Base-by-base conservation (phyloP, 1,140 invertebrate species). In the Psilanteris sp. region DNA sequence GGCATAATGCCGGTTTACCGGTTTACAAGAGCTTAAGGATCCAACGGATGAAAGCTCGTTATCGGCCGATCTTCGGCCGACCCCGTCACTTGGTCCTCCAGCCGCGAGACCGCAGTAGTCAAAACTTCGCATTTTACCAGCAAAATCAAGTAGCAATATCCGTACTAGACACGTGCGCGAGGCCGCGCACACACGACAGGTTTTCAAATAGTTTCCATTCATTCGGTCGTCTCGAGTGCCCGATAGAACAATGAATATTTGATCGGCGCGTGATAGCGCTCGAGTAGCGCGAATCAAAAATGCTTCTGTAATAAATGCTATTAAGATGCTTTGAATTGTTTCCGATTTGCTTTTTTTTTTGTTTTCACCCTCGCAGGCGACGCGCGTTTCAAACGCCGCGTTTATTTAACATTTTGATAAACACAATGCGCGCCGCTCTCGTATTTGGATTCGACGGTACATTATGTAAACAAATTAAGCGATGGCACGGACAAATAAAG, bases 61-160 rank as follows among this genome's bases (percentile, higher is more conserved):
- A 59, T 66, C 43, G 29, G 20, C 15, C 11, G 22, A 61, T 44
- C 29, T 18, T 37, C 18, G 4, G 20, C 6, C 31, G 11, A 43
- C 16, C 24, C 48, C 20, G 18, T 61, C n/a, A n/a, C n/a, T n/a
- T n/a, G 31, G 32, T 54, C 18, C 26, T 61, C 24, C 13, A 61
- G 48, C 22, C 11, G 20, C 32, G 8, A 8, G 14, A 50, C 57
- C 32, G 66, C 62, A 70, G 52, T 77, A 34, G 54, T 72, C 46
- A 37, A 50, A 72, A 62, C 48, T 62, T 11, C 7, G 48, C 31
- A 68, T 77, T 77, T 72, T 62, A 67, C 48, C 39, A 77, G 59
- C 44, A 72, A 78, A 79, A 81, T 82, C 80, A 80, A 85, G 83
- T 82, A 82, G 79, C 79, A 78, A 83, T 83, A 81, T 83, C 81